A percentile compares a stretch with the other conserved stretches of the same genome.
Evolutionary conservation across 1,140 invertebrate genomes (phyloP).

Genomic region (Apis laboriosa): DNA sequence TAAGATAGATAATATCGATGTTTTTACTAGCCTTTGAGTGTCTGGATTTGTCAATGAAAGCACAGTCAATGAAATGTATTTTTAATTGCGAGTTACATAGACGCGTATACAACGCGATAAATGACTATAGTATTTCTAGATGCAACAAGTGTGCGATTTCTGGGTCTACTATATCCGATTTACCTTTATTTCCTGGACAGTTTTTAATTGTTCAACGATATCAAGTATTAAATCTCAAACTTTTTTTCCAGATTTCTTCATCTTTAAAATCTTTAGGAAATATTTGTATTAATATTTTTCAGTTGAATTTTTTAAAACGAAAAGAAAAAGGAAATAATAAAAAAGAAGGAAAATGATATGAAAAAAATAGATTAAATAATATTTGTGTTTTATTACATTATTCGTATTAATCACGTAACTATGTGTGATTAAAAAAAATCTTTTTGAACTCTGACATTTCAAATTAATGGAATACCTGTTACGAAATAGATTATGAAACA

Average conservation of each 20-base stretch:
- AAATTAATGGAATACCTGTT: not conserved
- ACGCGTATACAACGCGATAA: conserved; percentile 54
- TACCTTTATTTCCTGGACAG: conserved; percentile 21
- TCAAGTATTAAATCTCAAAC: not conserved
- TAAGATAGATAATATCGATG: not conserved
- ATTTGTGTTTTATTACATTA: too few relatives aligned
- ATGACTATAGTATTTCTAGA: conserved; percentile 64
- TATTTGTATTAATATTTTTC: not conserved
- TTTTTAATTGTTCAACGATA: conserved; percentile 46
- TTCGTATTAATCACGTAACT: not conserved
- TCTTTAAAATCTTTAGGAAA: not conserved
- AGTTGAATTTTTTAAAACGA: not conserved
- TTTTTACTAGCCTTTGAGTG: not conserved
- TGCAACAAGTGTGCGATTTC: conserved; percentile 69
- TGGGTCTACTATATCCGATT: conserved; percentile 65
- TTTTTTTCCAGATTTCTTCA: not conserved
- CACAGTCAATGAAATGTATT: conserved; percentile 57
- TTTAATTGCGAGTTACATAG: conserved; percentile 58
- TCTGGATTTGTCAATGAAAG: conserved; percentile 48
- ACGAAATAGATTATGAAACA: not conserved
- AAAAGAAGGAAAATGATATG: too few relatives aligned
- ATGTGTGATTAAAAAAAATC: not conserved
- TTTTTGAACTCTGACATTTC: conserved; percentile 53
- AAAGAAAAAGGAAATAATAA: not conserved
- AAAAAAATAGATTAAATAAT: not conserved